phyloP scores from a whole-genome alignment of 2,797 vertebrate genomes.

The Ceryle rudis region DNA sequence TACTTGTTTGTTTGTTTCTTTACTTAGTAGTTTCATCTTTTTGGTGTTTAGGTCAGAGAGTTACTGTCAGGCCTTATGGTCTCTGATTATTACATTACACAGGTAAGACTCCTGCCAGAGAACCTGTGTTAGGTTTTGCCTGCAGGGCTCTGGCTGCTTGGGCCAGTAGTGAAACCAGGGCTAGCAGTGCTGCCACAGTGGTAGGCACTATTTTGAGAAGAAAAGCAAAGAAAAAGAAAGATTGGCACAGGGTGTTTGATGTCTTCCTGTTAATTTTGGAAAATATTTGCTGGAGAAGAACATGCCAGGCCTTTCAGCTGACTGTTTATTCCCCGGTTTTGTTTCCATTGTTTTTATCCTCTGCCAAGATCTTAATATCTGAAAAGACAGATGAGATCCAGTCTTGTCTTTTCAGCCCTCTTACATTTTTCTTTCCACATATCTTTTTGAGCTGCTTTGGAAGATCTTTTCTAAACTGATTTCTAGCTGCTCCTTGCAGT shows the following conservation, averaged over 20 bases:
- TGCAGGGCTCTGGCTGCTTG: background rate
- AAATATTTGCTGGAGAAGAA: background rate
- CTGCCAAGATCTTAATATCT: background rate
- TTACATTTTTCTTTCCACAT: background rate
- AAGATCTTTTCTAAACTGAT: background rate
- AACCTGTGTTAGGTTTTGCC: background rate
- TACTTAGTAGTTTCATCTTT: background rate
- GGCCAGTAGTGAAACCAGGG: too few species aligned
- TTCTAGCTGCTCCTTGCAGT: background rate
- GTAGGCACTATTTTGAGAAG: background rate
- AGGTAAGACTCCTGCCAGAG: background rate
- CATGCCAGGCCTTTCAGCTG: background rate
- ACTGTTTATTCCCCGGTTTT: background rate
- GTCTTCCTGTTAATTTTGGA: background rate
- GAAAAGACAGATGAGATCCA: background rate
- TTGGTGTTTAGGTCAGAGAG: background rate
- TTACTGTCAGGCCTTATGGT: background rate
- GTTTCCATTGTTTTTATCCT: background rate
- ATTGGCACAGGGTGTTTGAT: background rate
- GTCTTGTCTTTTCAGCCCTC: background rate
- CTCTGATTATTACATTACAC: background rate
- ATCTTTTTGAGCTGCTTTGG: background rate
- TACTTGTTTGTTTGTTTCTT: background rate
- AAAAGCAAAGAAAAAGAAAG: background rate
- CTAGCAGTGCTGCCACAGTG: background rate